phyloP scores from a whole-genome alignment of 2,888 invertebrate species.

The Pomacea canaliculata region DNA sequence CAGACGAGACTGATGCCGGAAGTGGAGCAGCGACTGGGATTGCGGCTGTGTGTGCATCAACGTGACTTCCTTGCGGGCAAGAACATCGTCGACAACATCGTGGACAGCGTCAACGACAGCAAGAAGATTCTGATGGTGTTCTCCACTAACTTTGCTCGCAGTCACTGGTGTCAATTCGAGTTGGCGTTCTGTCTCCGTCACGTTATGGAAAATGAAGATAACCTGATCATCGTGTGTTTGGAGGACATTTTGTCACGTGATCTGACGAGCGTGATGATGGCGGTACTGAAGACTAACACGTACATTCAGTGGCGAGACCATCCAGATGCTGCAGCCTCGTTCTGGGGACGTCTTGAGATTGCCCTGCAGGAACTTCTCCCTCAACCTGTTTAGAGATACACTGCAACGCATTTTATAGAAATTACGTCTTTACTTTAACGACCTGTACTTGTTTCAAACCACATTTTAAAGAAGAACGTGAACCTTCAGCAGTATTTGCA shows the following conservation, averaged over 20 bases:
- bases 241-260: constrained; percentile 3
- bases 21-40: constrained; percentile 71
- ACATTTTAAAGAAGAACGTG: too few relatives aligned
- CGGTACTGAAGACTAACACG: constrained; percentile 1
- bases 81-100: constrained; percentile 9
- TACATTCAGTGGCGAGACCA: constrained; percentile 3
- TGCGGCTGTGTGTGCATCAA: constrained; percentile 1
- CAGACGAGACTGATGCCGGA: constrained; percentile 76
- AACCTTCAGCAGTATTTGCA: too few relatives aligned
- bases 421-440: too few relatives aligned
- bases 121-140: constrained; percentile 8
- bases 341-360: neutral
- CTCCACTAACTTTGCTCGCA: neutral
- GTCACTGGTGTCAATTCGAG: constrained; percentile 11
- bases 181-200: neutral
- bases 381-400: neutral
- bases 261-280: neutral
- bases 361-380: neutral
- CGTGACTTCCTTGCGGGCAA: neutral
- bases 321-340: neutral
- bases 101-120: neutral
- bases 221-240: neutral
- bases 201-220: neutral
- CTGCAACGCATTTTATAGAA: too few relatives aligned
- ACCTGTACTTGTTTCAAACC: too few relatives aligned